Evolutionary conservation across 2,113 vertebrate genomes (phyloP), one percentile per base, ranked within the genome.

Genomic region (Lycocorax pyrrhopterus): DNA sequence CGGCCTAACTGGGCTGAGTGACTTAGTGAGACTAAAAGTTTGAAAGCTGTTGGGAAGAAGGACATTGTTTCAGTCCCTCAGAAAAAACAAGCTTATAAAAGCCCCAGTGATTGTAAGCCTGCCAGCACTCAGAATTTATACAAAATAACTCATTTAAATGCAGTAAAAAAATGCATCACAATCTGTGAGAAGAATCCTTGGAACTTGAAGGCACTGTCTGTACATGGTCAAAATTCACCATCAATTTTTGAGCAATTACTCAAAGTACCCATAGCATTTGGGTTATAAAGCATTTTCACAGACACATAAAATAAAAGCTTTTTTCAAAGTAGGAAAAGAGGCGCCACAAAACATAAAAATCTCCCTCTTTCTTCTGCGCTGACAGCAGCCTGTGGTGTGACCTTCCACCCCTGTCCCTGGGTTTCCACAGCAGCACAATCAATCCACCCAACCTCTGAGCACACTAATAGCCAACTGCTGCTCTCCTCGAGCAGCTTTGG

Each of bases 201-300:
- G 63, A 94, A 90, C 59, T 44, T 44, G 63, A 77, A 86, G 86
- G 59, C 72, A 67, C 30, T 3, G 6, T 71, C 58, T 93, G 51
- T 62, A 93, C 15, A 6, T n/a, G 69, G 93, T 55, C 80, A 96
- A 94, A 94, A 95, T 67, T 69, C 89, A 79, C 73, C 72, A 63
- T 51, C 68, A 46, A 39, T 89, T 94, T 90, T 46, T 15, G 8
- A 93, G 82, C 59, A 94, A 77, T 72, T 55, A 33, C 73, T 75
- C 55, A 43, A 66, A 93, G 89, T 43, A 71, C 64, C 74, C 81
- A 58, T 82, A 86, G 87, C 73, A 35, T 35, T 62, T 0, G 0
- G 29, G 43, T 73, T 82, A 76, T 69, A 74, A 93, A 90, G 85
- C 71, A 74, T 72, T 89, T 73, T 68, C 80, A 66, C 32, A 87